Evolutionary conservation across 2,113 vertebrate species (phyloP), one percentile per base, ranked within the genome.

Genomic region (Dasyornis broadbenti): DNA sequence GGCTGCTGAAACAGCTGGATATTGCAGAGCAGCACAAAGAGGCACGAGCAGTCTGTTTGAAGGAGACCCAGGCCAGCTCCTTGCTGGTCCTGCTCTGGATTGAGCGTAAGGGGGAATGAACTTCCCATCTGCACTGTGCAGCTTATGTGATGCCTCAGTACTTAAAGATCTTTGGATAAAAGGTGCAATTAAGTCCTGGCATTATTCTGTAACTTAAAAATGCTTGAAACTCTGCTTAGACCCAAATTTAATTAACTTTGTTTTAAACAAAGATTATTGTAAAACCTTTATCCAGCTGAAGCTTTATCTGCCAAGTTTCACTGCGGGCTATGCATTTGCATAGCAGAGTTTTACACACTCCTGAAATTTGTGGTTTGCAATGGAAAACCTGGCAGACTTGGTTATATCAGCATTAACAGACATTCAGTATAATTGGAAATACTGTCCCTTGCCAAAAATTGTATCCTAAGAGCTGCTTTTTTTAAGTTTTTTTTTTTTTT

Each of bases 221-320:
- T 44, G 40, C 37, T 72, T 52, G n/a, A 78, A 95, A 71, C 49
- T 84, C 47, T 84, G 26, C 45, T 92, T 91, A 89, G 86, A 17
- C 20, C 7, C n/a, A 86, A 80, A 86, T 95, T 82, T 85, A 89
- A 95, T 95, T 95, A 79, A 95, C 73, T 98, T 96, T 95, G 81
- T 96, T 98, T 98, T 96, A 97, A 97, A 94, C 89, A 97, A 97
- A 97, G 86, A 96, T 97, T 96, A 96, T 96, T 85, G 64, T 90
- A 79, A 97, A 96, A 85, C 72, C 40, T 53, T 71, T 92, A 45
- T 83, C 64, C 14, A 54, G 42, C 31, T 76, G 56, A 68, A 50
- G 37, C 28, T 73, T 66, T 86, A 79, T 80, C 24, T 78, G 35
- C 31, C 42, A 44, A 57, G 56, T 86, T 91, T 83, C 39, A 85